phyloP scores from a whole-genome alignment of 2,888 invertebrate genomes.

The Aquatica leii region DNA sequence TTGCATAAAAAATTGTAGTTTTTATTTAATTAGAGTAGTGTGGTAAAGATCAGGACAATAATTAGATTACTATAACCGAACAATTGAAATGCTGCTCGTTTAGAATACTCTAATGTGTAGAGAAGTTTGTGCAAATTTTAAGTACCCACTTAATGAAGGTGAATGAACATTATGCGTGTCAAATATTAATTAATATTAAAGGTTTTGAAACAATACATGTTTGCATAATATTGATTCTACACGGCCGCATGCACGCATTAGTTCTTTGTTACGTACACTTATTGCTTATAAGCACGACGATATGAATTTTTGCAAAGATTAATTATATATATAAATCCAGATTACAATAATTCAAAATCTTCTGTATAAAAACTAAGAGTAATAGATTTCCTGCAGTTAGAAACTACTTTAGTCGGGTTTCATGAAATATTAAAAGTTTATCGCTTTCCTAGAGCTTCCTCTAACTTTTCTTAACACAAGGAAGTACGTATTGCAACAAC shows the following conservation, averaged over 20 bases:
- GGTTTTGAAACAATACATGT: constrained; percentile 20
- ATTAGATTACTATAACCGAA: no score
- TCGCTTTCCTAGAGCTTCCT: no score
- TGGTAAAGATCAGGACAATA: no score
- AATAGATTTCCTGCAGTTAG: no score
- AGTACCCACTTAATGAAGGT: neutral
- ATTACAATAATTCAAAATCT: neutral
- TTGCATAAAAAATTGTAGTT: no score
- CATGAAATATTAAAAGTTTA: constrained; percentile 1
- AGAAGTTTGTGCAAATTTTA: no score
- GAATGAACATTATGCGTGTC: constrained; percentile 23
- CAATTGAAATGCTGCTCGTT: no score
- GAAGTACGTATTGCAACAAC: no score
- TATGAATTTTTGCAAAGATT: neutral
- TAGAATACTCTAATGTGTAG: no score
- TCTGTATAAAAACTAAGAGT: neutral
- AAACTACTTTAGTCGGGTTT: neutral
- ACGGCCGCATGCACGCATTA: constrained; percentile 29
- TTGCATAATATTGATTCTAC: constrained; percentile 33
- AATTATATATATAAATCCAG: neutral
- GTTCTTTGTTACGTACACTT: constrained; percentile 21
- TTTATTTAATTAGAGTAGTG: no score
- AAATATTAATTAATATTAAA: constrained; percentile 21
- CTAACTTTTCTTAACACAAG: no score
- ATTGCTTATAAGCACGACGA: constrained; percentile 7